Base-by-base conservation (phyloP, 2,113 vertebrate genomes). In the Poecilia latipinna region DNA sequence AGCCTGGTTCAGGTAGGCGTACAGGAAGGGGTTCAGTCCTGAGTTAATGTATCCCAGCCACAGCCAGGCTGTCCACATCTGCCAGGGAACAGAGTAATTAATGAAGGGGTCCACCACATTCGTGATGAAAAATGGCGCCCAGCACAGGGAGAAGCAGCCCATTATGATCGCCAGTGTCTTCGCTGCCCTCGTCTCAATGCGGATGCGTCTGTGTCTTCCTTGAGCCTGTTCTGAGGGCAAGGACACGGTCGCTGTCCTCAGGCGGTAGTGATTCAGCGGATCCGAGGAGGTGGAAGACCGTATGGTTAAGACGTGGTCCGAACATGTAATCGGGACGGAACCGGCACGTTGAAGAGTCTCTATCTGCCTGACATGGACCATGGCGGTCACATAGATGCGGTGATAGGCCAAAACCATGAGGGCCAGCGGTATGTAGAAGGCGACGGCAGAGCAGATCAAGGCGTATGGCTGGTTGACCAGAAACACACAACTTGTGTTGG, bases 41-140 rank as follows among this genome's bases (percentile, higher is more conserved):
- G 95, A 95, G 90, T 95, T 95, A 62, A 95, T 92, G 75, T 95
- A 95, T 29, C 95, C 95, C 1, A 95, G 90, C 95, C 95, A 95
- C 61, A 95, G 84, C 94, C 94, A 95, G 33, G 94, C 92, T 33
- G 94, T 95, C 95, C 95, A 95, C 77, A 95, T 84, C 90, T 95
- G 94, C 94, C 94, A 94, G 19, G 94, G 94, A 44, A 95, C 94
- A 0, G 92, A 92, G 84, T 95, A 95, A 67, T 90, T 81, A 57
- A 95, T 94, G 82, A 95, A 95, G n/a, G 94, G 94, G 87, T 95
- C 95, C 86, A 95, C 90, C 64, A 95, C 83, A 1, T 95, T 95
- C 66, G 94, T 95, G 78, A 95, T 89, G 72, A 95, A 95, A 84
- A 95, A 95, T 0, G 94, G 95, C 0, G 94, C 93, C 95, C 95